phyloP scores from a whole-genome alignment of 2,797 vertebrate species.

The Chelidonichthys spinosus region DNA sequence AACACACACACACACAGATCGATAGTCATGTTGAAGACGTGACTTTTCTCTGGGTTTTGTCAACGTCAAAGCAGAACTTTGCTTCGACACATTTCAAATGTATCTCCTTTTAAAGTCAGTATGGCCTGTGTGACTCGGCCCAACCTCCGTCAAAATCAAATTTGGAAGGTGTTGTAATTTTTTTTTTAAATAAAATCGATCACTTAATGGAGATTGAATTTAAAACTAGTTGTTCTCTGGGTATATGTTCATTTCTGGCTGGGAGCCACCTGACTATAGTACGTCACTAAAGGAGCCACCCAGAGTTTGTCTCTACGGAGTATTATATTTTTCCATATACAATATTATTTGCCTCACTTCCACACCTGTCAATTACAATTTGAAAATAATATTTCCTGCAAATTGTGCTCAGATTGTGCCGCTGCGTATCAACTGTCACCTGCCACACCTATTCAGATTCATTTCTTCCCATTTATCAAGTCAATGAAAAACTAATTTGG shows the following conservation, averaged over 20 bases:
- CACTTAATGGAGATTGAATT: slow-evolving; percentile 21
- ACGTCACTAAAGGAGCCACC: slow-evolving; percentile 37
- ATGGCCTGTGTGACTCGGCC: slow-evolving; percentile 36
- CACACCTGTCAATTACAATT: slow-evolving; percentile 59
- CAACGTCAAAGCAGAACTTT: too few relatives aligned
- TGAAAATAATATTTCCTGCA: slow-evolving; percentile 46
- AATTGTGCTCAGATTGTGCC: slow-evolving; percentile 48
- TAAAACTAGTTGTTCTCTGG: slow-evolving; percentile 26
- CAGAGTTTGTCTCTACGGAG: slow-evolving; percentile 11
- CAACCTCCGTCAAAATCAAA: slow-evolving; percentile 33
- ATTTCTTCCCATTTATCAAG: slow-evolving; percentile 39
- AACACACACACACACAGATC: too few relatives aligned
- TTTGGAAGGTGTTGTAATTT: slow-evolving; percentile 20
- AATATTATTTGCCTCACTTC: slow-evolving; percentile 44
- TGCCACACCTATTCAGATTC: slow-evolving; percentile 39
- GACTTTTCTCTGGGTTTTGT: too few relatives aligned
- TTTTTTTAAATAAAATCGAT: slow-evolving; percentile 25
- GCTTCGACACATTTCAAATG: too few relatives aligned
- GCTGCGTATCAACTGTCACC: slow-evolving; percentile 51
- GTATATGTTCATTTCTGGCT: slow-evolving; percentile 37
- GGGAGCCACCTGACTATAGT: slow-evolving; percentile 34
- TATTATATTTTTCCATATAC: slow-evolving; percentile 28
- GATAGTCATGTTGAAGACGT: too few relatives aligned
- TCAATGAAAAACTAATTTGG: slow-evolving; percentile 39
- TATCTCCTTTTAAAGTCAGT: slow-evolving; percentile 18